These are phyloP conservation scores for Cuniculus paca DNA, from an alignment of 2,797 vertebrate genomes.

Conservation along the genomic window DNA sequence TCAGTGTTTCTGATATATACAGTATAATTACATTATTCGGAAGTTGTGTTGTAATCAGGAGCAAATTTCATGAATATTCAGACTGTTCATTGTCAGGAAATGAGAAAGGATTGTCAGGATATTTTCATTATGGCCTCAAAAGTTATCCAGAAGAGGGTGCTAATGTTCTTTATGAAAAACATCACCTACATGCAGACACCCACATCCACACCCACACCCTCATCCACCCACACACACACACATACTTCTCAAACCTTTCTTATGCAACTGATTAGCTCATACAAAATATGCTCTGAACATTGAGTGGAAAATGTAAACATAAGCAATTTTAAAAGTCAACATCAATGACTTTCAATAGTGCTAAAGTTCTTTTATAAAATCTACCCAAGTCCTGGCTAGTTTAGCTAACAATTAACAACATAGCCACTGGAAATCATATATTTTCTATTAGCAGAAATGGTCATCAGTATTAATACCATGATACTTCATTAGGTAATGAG, in stretches of 20 bases:
- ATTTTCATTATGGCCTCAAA: constrained; percentile 79
- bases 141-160: constrained; percentile 89
- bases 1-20: constrained; percentile 84
- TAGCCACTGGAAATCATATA: background rate
- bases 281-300: background rate
- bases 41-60: constrained; percentile 85
- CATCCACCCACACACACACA: too few relatives aligned
- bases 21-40: constrained; percentile 87
- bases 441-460: constrained; percentile 14
- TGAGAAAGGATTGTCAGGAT: constrained; percentile 78
- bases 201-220: too few relatives aligned
- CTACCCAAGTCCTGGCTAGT: background rate
- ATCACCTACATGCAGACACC: background rate
- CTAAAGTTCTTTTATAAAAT: constrained; percentile 34
- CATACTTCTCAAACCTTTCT: background rate
- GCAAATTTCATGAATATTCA: constrained; percentile 89
- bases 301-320: constrained; percentile 12
- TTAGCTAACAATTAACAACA: constrained; percentile 1
- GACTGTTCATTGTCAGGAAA: constrained; percentile 82
- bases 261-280: background rate
- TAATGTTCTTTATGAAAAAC: constrained; percentile 87
- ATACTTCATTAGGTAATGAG: constrained; percentile 50
- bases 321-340: background rate
- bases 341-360: background rate
- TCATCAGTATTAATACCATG: background rate